Base-by-base conservation (phyloP, 2,113 vertebrate species). In the Phyllostomus discolor region DNA sequence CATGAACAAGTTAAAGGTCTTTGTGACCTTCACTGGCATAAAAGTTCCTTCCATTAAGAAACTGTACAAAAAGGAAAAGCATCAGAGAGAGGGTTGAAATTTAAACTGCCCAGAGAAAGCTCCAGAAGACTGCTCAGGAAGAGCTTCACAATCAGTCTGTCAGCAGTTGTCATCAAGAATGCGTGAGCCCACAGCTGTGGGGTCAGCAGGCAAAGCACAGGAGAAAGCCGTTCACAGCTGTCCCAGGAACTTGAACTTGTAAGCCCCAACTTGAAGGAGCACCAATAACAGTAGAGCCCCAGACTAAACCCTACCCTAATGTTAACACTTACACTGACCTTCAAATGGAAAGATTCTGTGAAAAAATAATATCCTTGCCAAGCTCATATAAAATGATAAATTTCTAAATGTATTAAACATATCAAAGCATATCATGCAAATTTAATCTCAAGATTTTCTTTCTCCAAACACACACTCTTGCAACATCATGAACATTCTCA, bases 371-470 rank as follows among this genome's bases (percentile, higher is more conserved):
- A 31, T 4, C 43, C 31, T 90, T 79, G 8, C 72, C 85, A 85
- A 89, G 64, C 9, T 38, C 88, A 57, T 64, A 35, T 24, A 82
- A 86, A 92, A 92, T 66, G 31, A 86, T 76, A 69, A n/a, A n/a
- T 78, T 52, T 59, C 48, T 52, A 66, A 83, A 81, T 57, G 31
- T 14, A 46, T 64, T 78, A 50, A 82, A 66, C n/a, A 12, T 48
- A 38, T 91, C 50, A 91, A 94, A 75, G 14, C 26, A 69, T 28
- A n/a, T 38, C 20, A 26, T 33, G 54, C 46, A 84, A 87, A 81
- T 70, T 33, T 75, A 15, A 50, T 80, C 83, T 80, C 17, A 43
- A 20, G 73, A 24, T 59, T 17, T 67, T 96, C 69, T 83, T 70
- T 43, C 35, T 43, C 46, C 26, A 41, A 20, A 11, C n/a, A 50